phyloP scores from a whole-genome alignment of 2,797 vertebrate genomes.

The Hypotaenidia philippensis region DNA sequence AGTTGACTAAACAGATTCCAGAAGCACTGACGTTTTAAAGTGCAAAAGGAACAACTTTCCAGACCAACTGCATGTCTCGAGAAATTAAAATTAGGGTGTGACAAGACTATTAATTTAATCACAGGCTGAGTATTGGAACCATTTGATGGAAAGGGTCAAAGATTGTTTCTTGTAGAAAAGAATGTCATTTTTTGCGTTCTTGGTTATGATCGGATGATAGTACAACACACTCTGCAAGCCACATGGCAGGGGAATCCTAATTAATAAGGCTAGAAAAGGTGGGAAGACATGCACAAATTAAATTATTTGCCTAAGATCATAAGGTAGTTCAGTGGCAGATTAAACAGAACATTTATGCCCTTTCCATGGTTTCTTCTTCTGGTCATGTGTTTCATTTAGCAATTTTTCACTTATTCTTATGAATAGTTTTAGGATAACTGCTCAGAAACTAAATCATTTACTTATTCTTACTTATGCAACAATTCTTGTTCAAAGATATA shows the following conservation, averaged over 20 bases:
- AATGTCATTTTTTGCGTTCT: background rate
- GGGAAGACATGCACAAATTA: background rate
- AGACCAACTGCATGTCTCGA: background rate
- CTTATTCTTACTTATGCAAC: constrained; percentile 17
- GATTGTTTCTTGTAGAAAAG: background rate
- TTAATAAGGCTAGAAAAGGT: background rate
- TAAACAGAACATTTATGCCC: background rate
- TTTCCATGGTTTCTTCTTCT: background rate
- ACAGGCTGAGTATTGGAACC: constrained; percentile 1
- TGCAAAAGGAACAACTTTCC: background rate
- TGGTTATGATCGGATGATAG: background rate
- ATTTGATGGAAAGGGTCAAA: constrained; percentile 8
- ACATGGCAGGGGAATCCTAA: background rate
- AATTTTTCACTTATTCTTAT: constrained; percentile 41
- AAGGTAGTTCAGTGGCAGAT: background rate
- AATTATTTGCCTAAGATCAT: background rate
- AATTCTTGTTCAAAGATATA: constrained; percentile 49
- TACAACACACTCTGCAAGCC: background rate
- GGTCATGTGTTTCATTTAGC: background rate
- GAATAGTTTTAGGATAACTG: constrained; percentile 41
- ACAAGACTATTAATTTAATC: constrained; percentile 43
- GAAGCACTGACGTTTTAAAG: background rate
- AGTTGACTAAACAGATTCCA: constrained; percentile 10
- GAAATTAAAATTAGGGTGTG: background rate
- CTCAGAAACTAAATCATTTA: constrained; percentile 32